Conservation (phyloP, 2,113 vertebrate genomes). For the Globicephala melas region DNA sequence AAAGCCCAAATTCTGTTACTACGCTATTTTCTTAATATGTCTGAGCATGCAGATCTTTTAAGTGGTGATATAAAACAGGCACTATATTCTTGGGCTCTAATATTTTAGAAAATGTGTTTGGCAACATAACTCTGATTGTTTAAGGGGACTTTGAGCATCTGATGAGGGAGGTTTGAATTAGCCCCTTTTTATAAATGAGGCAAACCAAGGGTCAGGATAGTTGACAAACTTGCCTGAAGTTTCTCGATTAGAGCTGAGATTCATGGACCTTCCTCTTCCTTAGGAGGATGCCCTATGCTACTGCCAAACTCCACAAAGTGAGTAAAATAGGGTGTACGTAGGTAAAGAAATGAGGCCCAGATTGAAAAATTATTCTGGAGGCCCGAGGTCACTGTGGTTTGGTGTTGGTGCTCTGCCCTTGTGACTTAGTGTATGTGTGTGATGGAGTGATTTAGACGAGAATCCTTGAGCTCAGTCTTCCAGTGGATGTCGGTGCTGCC, state of each 20-base stretch:
- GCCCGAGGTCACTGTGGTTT: accelerated
- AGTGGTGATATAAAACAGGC: slow-evolving; percentile 61
- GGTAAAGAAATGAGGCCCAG: background rate
- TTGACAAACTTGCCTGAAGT: background rate
- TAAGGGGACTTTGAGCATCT: background rate
- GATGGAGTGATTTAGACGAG: background rate
- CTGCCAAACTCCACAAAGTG: background rate
- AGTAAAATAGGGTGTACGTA: background rate
- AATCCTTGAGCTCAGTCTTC: background rate
- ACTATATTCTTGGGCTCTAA: slow-evolving; percentile 16
- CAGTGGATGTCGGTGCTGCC: background rate
- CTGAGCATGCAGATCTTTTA: slow-evolving; percentile 48
- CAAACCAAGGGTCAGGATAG: background rate
- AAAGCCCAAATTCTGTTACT: slow-evolving; percentile 53
- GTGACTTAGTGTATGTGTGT: background rate
- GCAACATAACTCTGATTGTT: background rate
- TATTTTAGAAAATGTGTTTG: slow-evolving; percentile 36
- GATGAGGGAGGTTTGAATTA: background rate
- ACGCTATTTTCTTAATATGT: slow-evolving; percentile 53
- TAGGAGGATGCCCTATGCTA: background rate
- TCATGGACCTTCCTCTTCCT: background rate
- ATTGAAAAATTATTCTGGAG: background rate
- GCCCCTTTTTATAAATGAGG: background rate
- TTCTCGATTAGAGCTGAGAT: background rate
- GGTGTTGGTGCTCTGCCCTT: background rate